Base-by-base conservation (phyloP, 2,888 invertebrate species). In the Protophormia terraenovae region DNA sequence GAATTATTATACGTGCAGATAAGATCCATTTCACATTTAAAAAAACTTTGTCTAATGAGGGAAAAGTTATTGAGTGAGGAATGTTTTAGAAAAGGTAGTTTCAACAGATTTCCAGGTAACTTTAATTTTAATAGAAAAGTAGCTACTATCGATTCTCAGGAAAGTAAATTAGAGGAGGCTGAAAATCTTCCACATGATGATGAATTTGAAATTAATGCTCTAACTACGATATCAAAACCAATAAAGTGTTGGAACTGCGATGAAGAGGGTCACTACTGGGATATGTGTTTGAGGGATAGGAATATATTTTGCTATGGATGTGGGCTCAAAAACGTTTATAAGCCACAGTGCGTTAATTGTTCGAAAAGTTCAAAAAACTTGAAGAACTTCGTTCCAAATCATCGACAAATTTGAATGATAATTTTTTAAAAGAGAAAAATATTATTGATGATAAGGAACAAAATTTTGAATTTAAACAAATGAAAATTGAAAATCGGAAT, bases 231-330 rank as follows among this genome's bases (percentile, higher is more conserved):
- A 12, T 12, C 8, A 12, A 38, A 38, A 38, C 38, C 12, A 8
- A 38, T 38, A 38, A 38, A 2, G 12, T 76, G 75, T 35, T 76
- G 75, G 75, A 76, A 76, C 35, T 76, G 64, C 50, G 64, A 64
- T 32, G n/a, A 58, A 4, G 6, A 29, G 6, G 73, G 60, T 14
- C 73, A 73, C 27, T 19, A 12, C 19, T 73, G 45, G 60, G 24
- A 60, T 3, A 58, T 45, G 29, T 73, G 60, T 29, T 22, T 73
- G 27, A 19, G 12, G 5, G 38, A 55, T 8, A 38, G 73, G n/a
- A 38, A 24, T 7, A 60, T 73, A 22, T 73, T 73, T 16, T 73
- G 73, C 38, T 73, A 73, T n/a, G 60, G 60, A n/a, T 64, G 73
- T 47, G 47, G 73, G 12, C 5, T n/a, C 3, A 45, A 60, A 6